These are phyloP conservation scores for Euspilapteryx auroguttella DNA, from an alignment of 2,888 invertebrate species.

Conservation along the genomic window DNA sequence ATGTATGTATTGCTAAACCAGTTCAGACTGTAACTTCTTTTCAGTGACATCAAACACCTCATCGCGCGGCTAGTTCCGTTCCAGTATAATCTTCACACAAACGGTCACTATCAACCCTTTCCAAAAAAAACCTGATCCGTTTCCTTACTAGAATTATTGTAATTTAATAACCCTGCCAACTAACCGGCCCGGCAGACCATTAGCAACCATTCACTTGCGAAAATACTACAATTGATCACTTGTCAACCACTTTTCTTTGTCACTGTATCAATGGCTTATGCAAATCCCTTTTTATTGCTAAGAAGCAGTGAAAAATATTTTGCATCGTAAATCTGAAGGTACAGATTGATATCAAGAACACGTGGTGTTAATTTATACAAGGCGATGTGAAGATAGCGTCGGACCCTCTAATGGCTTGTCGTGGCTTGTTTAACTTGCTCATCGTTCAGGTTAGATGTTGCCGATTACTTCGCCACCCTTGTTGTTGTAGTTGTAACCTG, in stretches of 20 bases:
- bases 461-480: too few species aligned
- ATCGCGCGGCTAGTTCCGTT: too few species aligned
- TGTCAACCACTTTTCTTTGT: conserved; percentile 32
- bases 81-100: too few species aligned
- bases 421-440: conserved; percentile 50
- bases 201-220: conserved; percentile 31
- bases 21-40: too few species aligned
- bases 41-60: too few species aligned
- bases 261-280: conserved; percentile 15
- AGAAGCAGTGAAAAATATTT: conserved; percentile 15
- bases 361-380: conserved; percentile 27
- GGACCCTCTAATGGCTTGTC: conserved; percentile 19
- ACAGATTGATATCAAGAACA: conserved; percentile 32
- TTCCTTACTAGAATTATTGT: conserved; percentile 31
- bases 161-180: conserved; percentile 41
- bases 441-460: conserved; percentile 39
- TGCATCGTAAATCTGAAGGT: conserved; percentile 17
- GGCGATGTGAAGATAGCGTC: conserved; percentile 9
- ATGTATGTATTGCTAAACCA: too few species aligned
- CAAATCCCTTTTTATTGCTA: conserved; percentile 17
- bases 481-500: conserved; percentile 5
- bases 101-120: conserved; percentile 10
- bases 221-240: conserved; percentile 48
- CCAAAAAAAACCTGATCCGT: conserved; percentile 5
- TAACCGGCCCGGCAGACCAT: conserved; percentile 14